A percentile compares a stretch with the other conserved stretches of the same genome.
phyloP scores from a whole-genome alignment of 2,888 invertebrate species.

The Cephus sareptanus region DNA sequence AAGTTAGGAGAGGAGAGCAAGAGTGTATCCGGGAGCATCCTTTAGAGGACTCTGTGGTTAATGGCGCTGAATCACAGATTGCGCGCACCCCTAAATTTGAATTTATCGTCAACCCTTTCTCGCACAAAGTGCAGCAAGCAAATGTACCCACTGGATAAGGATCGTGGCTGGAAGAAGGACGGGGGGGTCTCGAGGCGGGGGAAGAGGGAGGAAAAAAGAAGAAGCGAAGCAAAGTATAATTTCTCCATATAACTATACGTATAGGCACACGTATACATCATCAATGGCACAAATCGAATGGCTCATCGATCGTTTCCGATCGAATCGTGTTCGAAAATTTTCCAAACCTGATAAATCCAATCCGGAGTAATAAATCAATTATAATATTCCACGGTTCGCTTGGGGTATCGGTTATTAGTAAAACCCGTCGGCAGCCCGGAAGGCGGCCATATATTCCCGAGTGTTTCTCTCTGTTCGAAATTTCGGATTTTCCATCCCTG shows the following conservation, averaged over 20 bases:
- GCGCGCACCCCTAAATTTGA: constrained; percentile 57
- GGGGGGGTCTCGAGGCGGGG: not conserved
- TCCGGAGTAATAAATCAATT: constrained; percentile 63
- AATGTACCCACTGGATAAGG: constrained; percentile 9
- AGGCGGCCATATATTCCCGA: constrained; percentile 58
- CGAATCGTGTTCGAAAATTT: too few species aligned
- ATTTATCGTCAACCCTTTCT: constrained; percentile 62
- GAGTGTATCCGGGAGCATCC: constrained; percentile 28
- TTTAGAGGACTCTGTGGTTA: constrained; percentile 63
- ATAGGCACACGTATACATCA: too few species aligned
- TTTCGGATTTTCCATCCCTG: constrained; percentile 46
- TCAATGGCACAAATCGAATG: too few species aligned
- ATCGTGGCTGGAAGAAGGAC: constrained; percentile 5
- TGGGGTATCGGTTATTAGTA: constrained; percentile 66
- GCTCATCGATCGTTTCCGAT: too few species aligned
- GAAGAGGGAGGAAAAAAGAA: constrained; percentile 3
- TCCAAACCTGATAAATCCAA: constrained; percentile 56
- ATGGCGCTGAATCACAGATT: constrained; percentile 67
- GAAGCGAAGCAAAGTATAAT: too few species aligned
- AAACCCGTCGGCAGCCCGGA: constrained; percentile 62
- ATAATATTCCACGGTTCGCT: constrained; percentile 66
- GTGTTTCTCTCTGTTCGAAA: constrained; percentile 61
- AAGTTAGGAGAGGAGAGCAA: constrained; percentile 44
- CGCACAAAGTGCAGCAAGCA: constrained; percentile 13
- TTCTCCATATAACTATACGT: too few species aligned